phyloP scores from a whole-genome alignment of 2,888 invertebrate genomes.

The Cetonia aurata region DNA sequence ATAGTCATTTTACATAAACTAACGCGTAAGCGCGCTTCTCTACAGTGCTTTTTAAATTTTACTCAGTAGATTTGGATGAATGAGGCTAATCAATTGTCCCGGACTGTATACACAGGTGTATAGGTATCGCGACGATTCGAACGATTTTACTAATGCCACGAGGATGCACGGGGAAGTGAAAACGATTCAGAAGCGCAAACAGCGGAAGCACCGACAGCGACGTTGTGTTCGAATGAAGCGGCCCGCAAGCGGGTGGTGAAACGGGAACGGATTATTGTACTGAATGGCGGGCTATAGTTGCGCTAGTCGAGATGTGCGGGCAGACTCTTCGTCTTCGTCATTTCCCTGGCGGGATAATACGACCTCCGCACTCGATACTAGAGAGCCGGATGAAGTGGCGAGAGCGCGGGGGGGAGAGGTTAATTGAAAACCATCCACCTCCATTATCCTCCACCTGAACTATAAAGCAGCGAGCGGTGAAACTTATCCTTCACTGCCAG shows the following conservation, averaged over 20 bases:
- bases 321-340: conserved; percentile 29
- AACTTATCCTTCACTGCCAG: conserved; percentile 53
- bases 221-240: not conserved
- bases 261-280: conserved; percentile 12
- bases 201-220: not conserved
- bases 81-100: no score
- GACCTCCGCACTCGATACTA: conserved; percentile 9
- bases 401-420: conserved; percentile 59
- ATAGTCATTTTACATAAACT: no score
- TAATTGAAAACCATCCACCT: conserved; percentile 66
- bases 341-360: conserved; percentile 32
- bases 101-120: not conserved
- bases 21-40: no score
- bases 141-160: not conserved
- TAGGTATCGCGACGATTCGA: not conserved
- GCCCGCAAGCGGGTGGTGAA: not conserved
- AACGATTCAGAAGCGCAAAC: not conserved
- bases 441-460: conserved; percentile 64
- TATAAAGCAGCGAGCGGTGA: conserved; percentile 52
- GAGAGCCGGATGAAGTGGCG: conserved; percentile 47
- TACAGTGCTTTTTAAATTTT: no score
- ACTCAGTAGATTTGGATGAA: no score
- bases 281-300: not conserved
- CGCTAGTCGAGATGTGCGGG: conserved; percentile 4
- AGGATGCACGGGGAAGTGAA: no score